phyloP scores from a whole-genome alignment of 1,140 invertebrate species.

The Campodea augens region DNA sequence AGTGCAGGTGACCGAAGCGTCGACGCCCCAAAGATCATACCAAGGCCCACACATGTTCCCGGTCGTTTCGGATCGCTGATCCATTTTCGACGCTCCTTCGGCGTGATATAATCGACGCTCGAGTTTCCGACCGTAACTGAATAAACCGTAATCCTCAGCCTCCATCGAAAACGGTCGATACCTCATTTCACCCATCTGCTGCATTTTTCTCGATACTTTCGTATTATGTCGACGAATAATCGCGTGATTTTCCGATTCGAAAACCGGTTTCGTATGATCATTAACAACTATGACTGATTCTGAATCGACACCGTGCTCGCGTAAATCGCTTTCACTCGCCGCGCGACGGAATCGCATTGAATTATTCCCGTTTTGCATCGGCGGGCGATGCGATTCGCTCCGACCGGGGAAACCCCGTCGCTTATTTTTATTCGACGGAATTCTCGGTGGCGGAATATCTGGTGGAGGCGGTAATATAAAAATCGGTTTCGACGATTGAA shows the following conservation, averaged over 20 bases:
- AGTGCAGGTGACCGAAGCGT: constrained; percentile 30
- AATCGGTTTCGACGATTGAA: constrained; percentile 20
- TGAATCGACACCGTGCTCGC: too few species aligned
- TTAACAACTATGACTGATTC: constrained; percentile 51
- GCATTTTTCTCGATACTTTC: constrained; percentile 1
- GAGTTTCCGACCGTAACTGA: constrained; percentile 26
- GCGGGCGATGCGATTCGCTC: too few species aligned
- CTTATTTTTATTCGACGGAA: constrained; percentile 29
- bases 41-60: constrained; percentile 61
- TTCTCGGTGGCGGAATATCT: constrained; percentile 22
- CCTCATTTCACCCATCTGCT: not conserved
- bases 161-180: constrained; percentile 5
- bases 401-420: constrained; percentile 39
- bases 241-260: too few species aligned
- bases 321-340: not conserved
- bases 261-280: constrained; percentile 43
- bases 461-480: constrained; percentile 22
- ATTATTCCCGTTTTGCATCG: too few species aligned
- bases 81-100: constrained; percentile 28
- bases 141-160: constrained; percentile 22
- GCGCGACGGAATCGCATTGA: not conserved
- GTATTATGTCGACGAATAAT: too few species aligned
- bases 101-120: constrained; percentile 25
- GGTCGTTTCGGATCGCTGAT: constrained; percentile 31
- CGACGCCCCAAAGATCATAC: constrained; percentile 66